Evolutionary conservation across 2,797 vertebrate species (phyloP), one percentile per base, ranked within the genome.

Genomic region (Coregonus sp.): DNA sequence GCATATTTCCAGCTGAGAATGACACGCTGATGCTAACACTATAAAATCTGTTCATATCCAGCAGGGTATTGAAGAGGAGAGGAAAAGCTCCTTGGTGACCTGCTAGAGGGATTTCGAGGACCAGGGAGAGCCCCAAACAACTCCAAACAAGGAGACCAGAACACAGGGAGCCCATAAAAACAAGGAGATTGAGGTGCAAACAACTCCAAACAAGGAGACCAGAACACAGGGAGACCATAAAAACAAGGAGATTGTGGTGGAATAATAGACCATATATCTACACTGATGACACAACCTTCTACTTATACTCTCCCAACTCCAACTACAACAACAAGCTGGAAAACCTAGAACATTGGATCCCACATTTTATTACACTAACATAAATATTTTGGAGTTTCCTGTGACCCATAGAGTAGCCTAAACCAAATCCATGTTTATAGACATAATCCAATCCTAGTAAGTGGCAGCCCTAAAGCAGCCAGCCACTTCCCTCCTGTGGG

Each of bases 231-330:
- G 9, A 47, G 40, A 47, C 40, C 40, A 47, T 47, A 12, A 47
- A 47, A 47, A 47, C 40, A 47, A 47, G 40, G 40, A 47, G 40
- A 47, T 47, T 47, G 33, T 29, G 50, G 25, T 72, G 40, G 20
- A 61, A 72, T 52, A n/a, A 71, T 50, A 52, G 25, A 4, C 4
- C 18, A 12, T 25, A 50, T 47, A 15, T 12, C 9, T 47, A 47
- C 40, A 47, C 31, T 35, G 12, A 31, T 31, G 11, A 67, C 31
- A 67, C 18, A 61, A n/a, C 18, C 56, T 31, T 33, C 31, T 5
- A 5, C 89, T 85, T 82, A 72, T 83, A 82, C 63, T 86, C 79
- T 4, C 2, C 74, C 71, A 70, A 69, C 54, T 74, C 52, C 75
- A 74, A 67, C 76, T 80, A 75, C 73, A 70, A 74, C 40, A 47